Conservation (phyloP, 2,888 invertebrate genomes). For the Himalopsyche anomala region DNA sequence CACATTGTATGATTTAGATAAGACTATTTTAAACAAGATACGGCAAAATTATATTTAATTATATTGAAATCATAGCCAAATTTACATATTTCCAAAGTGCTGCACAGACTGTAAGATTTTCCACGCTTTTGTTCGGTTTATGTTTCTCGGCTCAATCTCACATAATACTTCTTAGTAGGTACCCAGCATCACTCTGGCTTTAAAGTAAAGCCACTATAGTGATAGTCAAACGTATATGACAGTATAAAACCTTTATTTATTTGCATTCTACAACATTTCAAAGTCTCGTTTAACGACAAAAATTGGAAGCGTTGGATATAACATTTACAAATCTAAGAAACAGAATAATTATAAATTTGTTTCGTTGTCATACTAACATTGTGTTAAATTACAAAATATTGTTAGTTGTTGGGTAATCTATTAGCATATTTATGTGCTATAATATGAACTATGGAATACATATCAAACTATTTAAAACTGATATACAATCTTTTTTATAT, state of each 20-base stretch:
- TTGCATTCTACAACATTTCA: neutral
- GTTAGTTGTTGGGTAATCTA: too few relatives aligned
- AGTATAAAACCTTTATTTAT: neutral
- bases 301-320: neutral
- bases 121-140: constrained; percentile 3
- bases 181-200: neutral
- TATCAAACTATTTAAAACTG: too few relatives aligned
- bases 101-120: neutral
- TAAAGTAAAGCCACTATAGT: neutral
- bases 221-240: neutral
- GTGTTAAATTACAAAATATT: too few relatives aligned
- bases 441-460: too few relatives aligned
- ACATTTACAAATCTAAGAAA: neutral
- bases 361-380: too few relatives aligned
- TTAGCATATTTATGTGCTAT: too few relatives aligned
- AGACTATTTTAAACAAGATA: too few relatives aligned
- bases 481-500: too few relatives aligned
- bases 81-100: neutral
- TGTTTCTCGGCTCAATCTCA: constrained; percentile 4
- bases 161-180: neutral
- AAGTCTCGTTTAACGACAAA: neutral
- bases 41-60: neutral
- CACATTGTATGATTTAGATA: too few relatives aligned
- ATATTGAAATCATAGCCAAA: neutral
- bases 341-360: too few relatives aligned